Evolutionary conservation across 1,140 invertebrate species (phyloP), one percentile per base, ranked within the genome.

Genomic region (Diorhabda carinulata): DNA sequence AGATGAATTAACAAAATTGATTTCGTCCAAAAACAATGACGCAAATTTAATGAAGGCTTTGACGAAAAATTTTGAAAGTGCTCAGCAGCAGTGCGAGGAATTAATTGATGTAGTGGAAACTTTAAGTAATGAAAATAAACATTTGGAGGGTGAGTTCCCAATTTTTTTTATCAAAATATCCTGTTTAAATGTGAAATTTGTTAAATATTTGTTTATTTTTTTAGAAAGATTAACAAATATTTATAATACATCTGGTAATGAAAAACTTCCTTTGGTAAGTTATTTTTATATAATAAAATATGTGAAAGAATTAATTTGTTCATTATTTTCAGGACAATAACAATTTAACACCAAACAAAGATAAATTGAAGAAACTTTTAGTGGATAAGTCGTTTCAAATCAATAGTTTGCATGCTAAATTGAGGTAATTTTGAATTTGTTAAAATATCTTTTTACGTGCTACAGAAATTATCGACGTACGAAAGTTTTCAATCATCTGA

Each of bases 61-160:
- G 25, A 57, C 66, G 59, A 68, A 62, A 71, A 73, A 73, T 69
- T 68, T 76, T 10, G 72, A 78, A 71, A 70, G 45, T 62, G 73
- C 76, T 9, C 74, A 77, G 64, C 62, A 75, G 63, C 77, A 77
- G 57, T 77, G 76, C 63, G 72, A 72, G 57, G 74, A 79, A 63
- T 65, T 78, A 4, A 73, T 77, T 52, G 61, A 66, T 57, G 69
- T 76, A 56, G 68, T 76, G 5, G 72, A 78, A 70, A 68, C 67
- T n/a, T 67, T 78, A 43, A 70, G 74, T 40, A 73, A 77, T 52
- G 75, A 78, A 72, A 74, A 72, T 73, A 67, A 68, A 10, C 74
- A 76, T 66, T 75, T 75, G 56, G 73, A 73, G 71, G 74, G 74
- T 76, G 66, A 43, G 43, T 67, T 6, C 8, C 52, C 25, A 64